Base-by-base conservation (phyloP, 2,888 invertebrate genomes). In the Andrena trimmerana region DNA sequence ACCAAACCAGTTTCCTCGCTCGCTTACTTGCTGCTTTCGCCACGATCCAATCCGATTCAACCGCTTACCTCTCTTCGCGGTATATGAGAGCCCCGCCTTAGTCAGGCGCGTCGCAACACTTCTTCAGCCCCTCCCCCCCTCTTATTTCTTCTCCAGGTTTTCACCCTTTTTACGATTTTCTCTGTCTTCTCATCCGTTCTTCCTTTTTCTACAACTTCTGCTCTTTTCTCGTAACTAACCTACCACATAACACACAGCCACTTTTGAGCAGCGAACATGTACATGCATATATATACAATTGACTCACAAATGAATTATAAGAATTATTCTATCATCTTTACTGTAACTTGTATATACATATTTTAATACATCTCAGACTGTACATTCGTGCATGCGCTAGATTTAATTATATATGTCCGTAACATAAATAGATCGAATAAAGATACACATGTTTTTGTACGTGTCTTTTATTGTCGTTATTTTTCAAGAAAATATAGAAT, bases 1-100 rank as follows among this genome's bases (percentile, higher is more conserved):
- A 92, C 92, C 91, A 93, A 93, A 93, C 93, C 93, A 93, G 93
- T 93, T 93, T 93, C 91, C 90, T 89, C 87, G 88, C 84, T 88
- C 79, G 78, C 86, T 87, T 81, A 90, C 90, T 67, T 79, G 86
- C 81, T 88, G 90, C 90, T 91, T 90, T 92, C 92, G 92, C 91
- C 90, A 91, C 92, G 91, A 90, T 91, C 92, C 91, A 92, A 93
- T 93, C 93, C 92, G 91, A 93, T 93, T 93, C 92, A 90, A 91
- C 91, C 90, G 90, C 91, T 91, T 90, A 89, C 91, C 91, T 90
- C 91, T 89, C 91, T 90, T 90, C 91, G 90, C 90, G 88, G 90
- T 90, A 89, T 88, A 90, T 78, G 84, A 86, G 89, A 88, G 92
- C 92, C 90, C 92, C 92, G 92, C 91, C 92, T 91, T 91, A 89